Evolutionary conservation across 2,888 invertebrate species (phyloP).

Genomic region (Glaucopsyche alexis): DNA sequence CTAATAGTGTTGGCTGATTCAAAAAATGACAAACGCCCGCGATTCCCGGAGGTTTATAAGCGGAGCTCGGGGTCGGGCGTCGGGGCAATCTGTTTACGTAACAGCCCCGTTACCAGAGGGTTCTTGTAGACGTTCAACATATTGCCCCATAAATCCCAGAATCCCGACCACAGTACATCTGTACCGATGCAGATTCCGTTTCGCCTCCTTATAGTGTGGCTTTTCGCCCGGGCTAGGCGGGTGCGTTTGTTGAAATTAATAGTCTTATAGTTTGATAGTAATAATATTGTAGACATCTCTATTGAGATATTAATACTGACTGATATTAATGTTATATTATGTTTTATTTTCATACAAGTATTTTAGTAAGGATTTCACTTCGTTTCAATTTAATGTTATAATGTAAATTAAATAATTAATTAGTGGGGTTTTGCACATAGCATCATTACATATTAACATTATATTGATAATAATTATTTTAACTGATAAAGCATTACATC

Average conservation of each 20-base stretch:
- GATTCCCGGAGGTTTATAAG: constrained; percentile 30
- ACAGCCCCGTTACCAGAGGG: constrained; percentile 79
- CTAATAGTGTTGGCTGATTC: constrained; percentile 2
- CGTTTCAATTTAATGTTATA: too few species aligned
- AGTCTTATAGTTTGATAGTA: background rate
- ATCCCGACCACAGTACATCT: constrained; percentile 71
- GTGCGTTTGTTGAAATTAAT: constrained; percentile 16
- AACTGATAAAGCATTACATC: too few species aligned
- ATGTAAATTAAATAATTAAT: too few species aligned
- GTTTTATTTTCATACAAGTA: too few species aligned
- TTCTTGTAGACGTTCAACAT: constrained; percentile 79
- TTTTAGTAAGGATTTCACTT: too few species aligned
- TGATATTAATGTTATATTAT: too few species aligned
- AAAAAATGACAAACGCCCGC: constrained; percentile 26
- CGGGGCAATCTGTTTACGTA: constrained; percentile 79
- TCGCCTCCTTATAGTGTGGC: constrained; percentile 64
- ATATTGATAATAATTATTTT: too few species aligned
- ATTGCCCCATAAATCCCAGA: constrained; percentile 79
- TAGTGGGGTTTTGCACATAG: too few species aligned
- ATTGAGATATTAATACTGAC: too few species aligned
- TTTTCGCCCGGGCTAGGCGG: background rate
- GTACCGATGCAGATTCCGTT: constrained; percentile 75
- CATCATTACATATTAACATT: too few species aligned
- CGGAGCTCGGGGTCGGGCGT: constrained; percentile 57
- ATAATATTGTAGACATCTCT: background rate